Percentiles rank a stretch among this genome's conserved stretches.
phyloP scores from a whole-genome alignment of 2,797 vertebrate genomes.

The Gambusia yucatana region DNA sequence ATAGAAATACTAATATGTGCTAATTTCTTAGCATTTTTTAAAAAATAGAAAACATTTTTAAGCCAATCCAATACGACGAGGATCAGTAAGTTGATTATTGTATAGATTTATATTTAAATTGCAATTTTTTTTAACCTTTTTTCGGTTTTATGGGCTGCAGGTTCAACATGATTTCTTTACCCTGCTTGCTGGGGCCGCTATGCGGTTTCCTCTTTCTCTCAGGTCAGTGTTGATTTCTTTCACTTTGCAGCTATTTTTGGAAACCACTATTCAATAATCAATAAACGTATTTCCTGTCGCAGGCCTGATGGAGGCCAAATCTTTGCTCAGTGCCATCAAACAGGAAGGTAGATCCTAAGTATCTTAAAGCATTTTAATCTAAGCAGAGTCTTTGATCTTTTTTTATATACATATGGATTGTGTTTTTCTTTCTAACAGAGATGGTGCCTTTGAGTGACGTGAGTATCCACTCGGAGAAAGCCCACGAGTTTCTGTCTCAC shows the following conservation, averaged over 20 bases:
- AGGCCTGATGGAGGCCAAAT: conserved; percentile 78
- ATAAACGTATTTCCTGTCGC: conserved; percentile 11
- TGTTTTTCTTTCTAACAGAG: conserved; percentile 49
- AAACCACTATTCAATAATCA: background rate
- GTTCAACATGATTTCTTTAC: conserved; percentile 68
- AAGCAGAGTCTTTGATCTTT: background rate
- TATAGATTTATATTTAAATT: background rate
- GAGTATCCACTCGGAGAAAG: conserved; percentile 64
- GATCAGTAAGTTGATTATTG: background rate
- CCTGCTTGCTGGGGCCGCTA: conserved; percentile 58
- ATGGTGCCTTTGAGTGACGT: conserved; percentile 64
- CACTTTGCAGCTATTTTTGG: background rate
- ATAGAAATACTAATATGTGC: background rate
- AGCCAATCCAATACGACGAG: background rate
- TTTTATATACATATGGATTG: background rate
- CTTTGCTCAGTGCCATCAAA: conserved; percentile 70
- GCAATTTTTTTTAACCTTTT: background rate
- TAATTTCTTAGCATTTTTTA: background rate
- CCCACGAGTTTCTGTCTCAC: conserved; percentile 77
- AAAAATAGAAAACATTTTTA: background rate
- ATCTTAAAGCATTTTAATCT: background rate
- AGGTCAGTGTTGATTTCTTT: conserved; percentile 59
- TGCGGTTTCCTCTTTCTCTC: conserved; percentile 68
- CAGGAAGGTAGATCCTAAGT: conserved; percentile 67
- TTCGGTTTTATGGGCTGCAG: conserved; percentile 38